Evolutionary conservation across 1,140 invertebrate species (phyloP).

Genomic region (Heliconius himera): DNA sequence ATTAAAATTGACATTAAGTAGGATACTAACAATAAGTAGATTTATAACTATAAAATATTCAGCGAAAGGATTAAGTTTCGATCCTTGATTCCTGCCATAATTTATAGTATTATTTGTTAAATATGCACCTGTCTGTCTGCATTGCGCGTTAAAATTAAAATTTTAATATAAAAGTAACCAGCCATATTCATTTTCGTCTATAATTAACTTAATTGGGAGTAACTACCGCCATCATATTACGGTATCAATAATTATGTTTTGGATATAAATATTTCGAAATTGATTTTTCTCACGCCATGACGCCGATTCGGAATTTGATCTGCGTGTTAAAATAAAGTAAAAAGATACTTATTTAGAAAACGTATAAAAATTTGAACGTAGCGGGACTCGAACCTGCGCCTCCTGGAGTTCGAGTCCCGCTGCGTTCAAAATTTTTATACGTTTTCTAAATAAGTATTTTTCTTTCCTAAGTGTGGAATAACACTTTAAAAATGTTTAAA

Average conservation of each 20-base stretch:
- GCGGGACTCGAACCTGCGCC: no score
- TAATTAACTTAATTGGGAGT: background rate
- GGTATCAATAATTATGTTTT: background rate
- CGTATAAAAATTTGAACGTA: no score
- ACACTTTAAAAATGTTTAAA: no score
- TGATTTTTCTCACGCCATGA: background rate
- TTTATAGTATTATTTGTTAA: slow-evolving; percentile 4
- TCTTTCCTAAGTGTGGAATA: no score
- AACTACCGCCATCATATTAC: background rate
- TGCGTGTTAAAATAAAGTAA: no score
- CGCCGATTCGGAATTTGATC: background rate
- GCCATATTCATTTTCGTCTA: background rate
- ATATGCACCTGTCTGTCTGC: background rate
- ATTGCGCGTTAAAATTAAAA: slow-evolving; percentile 1
- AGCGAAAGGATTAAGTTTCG: slow-evolving; percentile 4
- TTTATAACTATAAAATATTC: background rate
- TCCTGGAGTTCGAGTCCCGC: no score
- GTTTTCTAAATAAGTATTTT: no score
- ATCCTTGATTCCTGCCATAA: background rate
- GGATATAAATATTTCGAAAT: background rate
- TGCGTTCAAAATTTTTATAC: no score
- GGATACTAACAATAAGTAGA: background rate
- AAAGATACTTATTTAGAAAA: no score
- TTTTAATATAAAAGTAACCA: background rate
- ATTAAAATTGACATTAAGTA: background rate